Base-by-base conservation (phyloP, 1,140 invertebrate species). In the Bombus confusus region DNA sequence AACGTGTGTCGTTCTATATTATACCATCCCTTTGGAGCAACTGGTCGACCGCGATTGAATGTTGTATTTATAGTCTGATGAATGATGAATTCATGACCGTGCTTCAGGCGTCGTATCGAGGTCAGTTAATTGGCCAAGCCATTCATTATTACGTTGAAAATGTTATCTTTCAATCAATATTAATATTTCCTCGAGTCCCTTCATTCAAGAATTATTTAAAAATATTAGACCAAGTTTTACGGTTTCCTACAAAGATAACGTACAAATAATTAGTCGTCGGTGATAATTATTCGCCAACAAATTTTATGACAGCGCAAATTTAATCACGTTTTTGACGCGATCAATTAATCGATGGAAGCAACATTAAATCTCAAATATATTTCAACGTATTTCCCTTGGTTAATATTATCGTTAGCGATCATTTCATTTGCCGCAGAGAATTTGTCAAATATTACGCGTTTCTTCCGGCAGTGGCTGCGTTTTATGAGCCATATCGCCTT, bases 381-480 rank as follows among this genome's bases (percentile, higher is more conserved):
- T 72, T 18, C 28, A 66, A 74, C 80, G 34, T 34, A 31, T 15
- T 15, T 9, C 66, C 80, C 31, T 74, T 66, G 64, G 25, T 74
- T 74, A 41, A 31, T 25, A 8, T 39, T 6, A 39, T 25, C 71
- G 34, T 75, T 75, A 52, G 39, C 37, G n/a, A 52, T 64, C 34
- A 15, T 18, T 69, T 43, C 68, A 2, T 64, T 64, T 22, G 80
- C 9, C 37, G 22, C 13, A 28, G 39, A 13, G 12, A n/a, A 52
- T 75, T 66, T 83, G 72, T 83, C 80, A 83, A 83, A 75, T 76
- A 66, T 83, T 31, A 75, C 43, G 59, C 15, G 0, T n/a, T 10
- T 34, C 57, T 47, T 64, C 57, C 52, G 15, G 0, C 1, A 34
- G 39, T 66, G 64, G 15, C 22, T 76, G 25, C 6, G 34, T 15